Conservation (phyloP, 2,888 invertebrate genomes). For the Lysandra coridon region DNA sequence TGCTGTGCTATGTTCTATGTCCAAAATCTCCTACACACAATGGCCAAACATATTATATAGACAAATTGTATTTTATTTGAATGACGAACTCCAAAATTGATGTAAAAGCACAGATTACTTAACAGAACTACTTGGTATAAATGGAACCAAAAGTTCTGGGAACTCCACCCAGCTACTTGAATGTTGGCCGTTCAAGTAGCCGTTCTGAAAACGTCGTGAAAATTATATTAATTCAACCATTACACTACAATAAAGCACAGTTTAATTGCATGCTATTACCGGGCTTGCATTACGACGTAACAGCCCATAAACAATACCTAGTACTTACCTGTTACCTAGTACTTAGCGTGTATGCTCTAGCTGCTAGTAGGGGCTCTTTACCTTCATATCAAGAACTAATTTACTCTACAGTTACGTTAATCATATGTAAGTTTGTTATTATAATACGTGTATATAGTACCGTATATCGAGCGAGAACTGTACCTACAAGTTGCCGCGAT, state of each 20-base stretch:
- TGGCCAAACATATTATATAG: no score
- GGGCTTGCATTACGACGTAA: slow-evolving; percentile 3
- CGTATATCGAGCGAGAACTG: no score
- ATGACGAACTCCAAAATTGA: no score
- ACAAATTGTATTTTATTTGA: no score
- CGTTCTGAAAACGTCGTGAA: not conserved
- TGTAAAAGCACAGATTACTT: no score
- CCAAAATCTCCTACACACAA: no score
- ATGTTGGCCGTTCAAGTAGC: not conserved
- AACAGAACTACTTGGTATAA: no score
- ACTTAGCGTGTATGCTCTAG: not conserved
- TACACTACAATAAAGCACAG: not conserved
- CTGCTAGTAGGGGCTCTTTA: not conserved
- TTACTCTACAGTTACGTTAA: not conserved
- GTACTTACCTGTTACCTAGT: not conserved
- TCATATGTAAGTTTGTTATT: not conserved
- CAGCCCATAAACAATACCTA: slow-evolving; percentile 15
- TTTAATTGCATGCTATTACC: slow-evolving; percentile 8
- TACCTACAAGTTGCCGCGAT: no score
- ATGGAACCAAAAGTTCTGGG: not conserved
- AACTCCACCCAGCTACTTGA: not conserved
- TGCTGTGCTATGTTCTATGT: no score
- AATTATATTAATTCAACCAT: slow-evolving; percentile 6
- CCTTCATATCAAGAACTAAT: not conserved
- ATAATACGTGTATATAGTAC: no score